Evolutionary conservation across 1,140 invertebrate species (phyloP), one percentile per base, ranked within the genome.

Genomic region (Neodiprion fabricii): DNA sequence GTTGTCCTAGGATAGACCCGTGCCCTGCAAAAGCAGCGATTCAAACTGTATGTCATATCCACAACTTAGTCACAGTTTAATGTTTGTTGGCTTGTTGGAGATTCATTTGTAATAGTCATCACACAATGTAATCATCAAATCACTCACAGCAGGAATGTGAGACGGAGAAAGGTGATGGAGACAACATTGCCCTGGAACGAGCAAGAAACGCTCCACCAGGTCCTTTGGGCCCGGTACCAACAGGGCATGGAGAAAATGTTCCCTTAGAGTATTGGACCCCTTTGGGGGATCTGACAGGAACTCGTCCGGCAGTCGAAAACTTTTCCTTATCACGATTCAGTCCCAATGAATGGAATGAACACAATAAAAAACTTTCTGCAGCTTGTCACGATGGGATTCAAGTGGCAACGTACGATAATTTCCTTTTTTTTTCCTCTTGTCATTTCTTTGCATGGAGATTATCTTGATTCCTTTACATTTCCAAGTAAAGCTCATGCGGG

Each of bases 241-340:
- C 66, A 48, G 71, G 14, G 50, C 8, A 47, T 47, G 48, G 17
- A 40, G 69, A 61, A 7, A 48, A 23, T 48, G 40, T 68, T 49
- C 72, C 79, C 7, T 17, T 74, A 0, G 72, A 74, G 23, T 65
- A 93, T 84, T 94, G 93, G 93, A 91, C 91, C 40, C 91, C 92
- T 9, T 85, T 92, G 28, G 90, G 88, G 10, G 90, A 87, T 1
- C 84, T 93, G 74, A 94, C 93, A 0, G 92, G 92, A 3, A 92
- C 92, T 0, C 88, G 93, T 79, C 93, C 93, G 0, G 88, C 90
- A 0, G 93, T 94, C 1, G 92, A 93, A 84, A 92, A 91, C 79
- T 94, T 93, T 80, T 92, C 93, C 3, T 89, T 93, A n/a, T 91
- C 92, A 10, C 89, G 92, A 72, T 94, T 90, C 82, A 93, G 92